Evolutionary conservation across 2,113 vertebrate genomes (phyloP), one percentile per base, ranked within the genome.

Genomic region (Laticauda colubrina): DNA sequence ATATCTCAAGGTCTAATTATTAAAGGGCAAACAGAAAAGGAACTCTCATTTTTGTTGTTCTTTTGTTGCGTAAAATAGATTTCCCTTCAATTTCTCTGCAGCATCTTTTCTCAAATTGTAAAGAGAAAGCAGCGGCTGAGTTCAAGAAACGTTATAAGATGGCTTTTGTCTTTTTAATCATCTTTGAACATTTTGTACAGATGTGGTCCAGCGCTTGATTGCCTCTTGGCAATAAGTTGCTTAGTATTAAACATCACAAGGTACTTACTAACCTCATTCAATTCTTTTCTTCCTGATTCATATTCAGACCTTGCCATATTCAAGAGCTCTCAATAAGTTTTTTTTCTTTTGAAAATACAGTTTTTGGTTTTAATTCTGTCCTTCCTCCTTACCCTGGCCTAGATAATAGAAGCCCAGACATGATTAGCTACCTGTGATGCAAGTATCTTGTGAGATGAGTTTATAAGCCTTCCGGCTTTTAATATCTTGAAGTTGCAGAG

Each of bases 211-310:
- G 85, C 85, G 61, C 86, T 43, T 88, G 92, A 61, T 90, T 94
- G 64, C 93, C 94, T 56, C 87, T 48, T 48, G 59, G 87, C 87
- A 45, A 48, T 48, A 92, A 48, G 15, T 85, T 81, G 39, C 89
- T 92, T 85, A 85, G 54, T 51, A 48, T 11, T 29, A 56, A 61
- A 75, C 51, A 29, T 29, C n/a, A 45, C 39, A 34, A 39, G 26
- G 11, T 23, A 15, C 61, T 81, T 81, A 81, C 75, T 89, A 55
- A 89, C 11, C 14, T 23, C 29, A 18, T 3, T 55, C 51, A 24
- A 1, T 39, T 89, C 0, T 0, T 21, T 57, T 11, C 4, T 48
- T 53, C 39, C 21, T 1, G 0, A 61, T 91, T 90, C 0, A 0
- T 48, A 54, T 0, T 0, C 86, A 53, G 85, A 18, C 1, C n/a